Percentiles rank a stretch among this genome's conserved stretches.
phyloP scores from a whole-genome alignment of 2,797 vertebrate species.

The Pachyuromys duprasi region DNA sequence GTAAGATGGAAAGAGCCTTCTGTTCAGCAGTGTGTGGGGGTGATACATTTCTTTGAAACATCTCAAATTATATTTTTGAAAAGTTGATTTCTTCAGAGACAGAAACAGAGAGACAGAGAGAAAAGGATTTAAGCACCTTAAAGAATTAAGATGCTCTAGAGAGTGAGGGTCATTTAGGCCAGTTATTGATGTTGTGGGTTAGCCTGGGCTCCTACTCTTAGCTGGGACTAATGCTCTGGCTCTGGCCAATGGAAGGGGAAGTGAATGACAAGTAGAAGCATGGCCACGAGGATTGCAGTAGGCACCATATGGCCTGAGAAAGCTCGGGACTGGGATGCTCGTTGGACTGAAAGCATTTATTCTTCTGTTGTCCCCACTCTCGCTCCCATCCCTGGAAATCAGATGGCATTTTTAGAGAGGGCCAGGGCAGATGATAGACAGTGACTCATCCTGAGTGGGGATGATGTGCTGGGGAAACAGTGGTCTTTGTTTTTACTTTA shows the following conservation, averaged over 20 bases:
- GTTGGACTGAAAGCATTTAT: conserved; percentile 34
- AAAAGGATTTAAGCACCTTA: conserved; percentile 33
- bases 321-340: conserved; percentile 20
- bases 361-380: not conserved
- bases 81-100: conserved; percentile 39
- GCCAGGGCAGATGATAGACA: conserved; percentile 52
- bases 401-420: conserved; percentile 19
- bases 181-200: not conserved
- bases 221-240: not conserved
- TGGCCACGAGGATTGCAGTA: not conserved
- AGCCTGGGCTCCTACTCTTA: not conserved
- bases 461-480: not conserved
- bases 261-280: not conserved
- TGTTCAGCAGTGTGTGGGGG: not conserved
- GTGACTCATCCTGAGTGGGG: conserved; percentile 35
- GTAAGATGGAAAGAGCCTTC: not conserved
- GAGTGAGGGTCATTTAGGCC: not conserved
- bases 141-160: not conserved
- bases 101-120: conserved; percentile 11
- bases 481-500: conserved; percentile 40
- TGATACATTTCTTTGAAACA: conserved; percentile 47
- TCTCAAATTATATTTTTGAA: conserved; percentile 47
- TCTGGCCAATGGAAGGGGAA: not conserved
- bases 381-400: conserved; percentile 42
- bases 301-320: conserved; percentile 8